Evolutionary conservation across 2,797 vertebrate genomes (phyloP), one percentile per base, ranked within the genome.

Genomic region (Anisognathus igniventris): DNA sequence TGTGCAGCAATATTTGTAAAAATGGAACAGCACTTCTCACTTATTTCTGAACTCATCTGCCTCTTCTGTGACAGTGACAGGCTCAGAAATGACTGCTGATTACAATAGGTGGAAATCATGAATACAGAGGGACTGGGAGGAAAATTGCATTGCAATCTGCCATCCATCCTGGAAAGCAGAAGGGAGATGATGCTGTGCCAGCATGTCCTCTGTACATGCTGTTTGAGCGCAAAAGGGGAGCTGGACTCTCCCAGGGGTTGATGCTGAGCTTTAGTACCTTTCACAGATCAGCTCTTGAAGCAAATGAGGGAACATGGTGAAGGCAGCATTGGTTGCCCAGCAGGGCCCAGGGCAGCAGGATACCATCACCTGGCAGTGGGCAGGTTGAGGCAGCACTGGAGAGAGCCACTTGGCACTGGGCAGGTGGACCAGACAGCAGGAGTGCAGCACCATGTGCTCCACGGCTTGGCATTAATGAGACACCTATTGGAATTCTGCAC

Each of bases 401-500:
- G 92, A 79, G 67, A 90, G 44, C 86, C 94, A 57, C 95, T 97
- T 96, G 96, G 97, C 96, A 96, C 90, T 0, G 2, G 95, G 88
- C 97, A 97, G 96, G 97, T 95, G 97, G 90, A 86, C 48, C 45
- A 91, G 90, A 88, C 97, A 97, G 97, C 95, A 35, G 97, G 97
- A 96, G 95, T 70, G 95, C 30, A 19, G 89, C 87, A 47, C 94
- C 95, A 86, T 84, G 93, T 92, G 90, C 86, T 96, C 93, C 58
- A 18, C 3, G 0, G 20, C 90, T 95, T 97, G 97, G 97, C 96
- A 95, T 92, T 97, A 97, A 97, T 96, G 96, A 96, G 95, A 96
- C 95, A 96, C 95, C 92, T 95, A 91, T 90, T 95, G 94, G 96
- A 98, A 94, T 96, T 79, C 93, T 84, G 62, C 47, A 58, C 27